Evolutionary conservation across 2,888 invertebrate genomes (phyloP).

Genomic region (Linnaemya vulpina): DNA sequence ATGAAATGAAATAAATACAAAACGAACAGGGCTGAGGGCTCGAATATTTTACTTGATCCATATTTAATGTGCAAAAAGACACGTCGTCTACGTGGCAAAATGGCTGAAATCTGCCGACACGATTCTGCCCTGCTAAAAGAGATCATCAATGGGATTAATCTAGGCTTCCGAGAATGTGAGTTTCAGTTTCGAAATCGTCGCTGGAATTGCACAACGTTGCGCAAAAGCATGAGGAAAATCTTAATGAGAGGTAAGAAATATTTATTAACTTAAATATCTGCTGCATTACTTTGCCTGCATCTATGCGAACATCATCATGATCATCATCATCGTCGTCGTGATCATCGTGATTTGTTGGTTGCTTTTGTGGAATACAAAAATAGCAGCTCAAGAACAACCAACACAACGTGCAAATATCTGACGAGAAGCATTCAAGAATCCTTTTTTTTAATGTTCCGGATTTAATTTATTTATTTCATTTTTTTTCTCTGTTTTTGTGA

Average conservation of each 20-base stretch:
- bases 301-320: neutral
- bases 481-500: slow-evolving; percentile 28
- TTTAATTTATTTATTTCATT: too few relatives aligned
- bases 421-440: slow-evolving; percentile 4
- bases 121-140: slow-evolving; percentile 91
- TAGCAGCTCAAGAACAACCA: neutral
- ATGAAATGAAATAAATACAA: neutral
- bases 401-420: slow-evolving; percentile 57
- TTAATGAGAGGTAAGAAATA: slow-evolving; percentile 89
- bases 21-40: slow-evolving; percentile 88
- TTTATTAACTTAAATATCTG: slow-evolving; percentile 38
- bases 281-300: slow-evolving; percentile 15
- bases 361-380: slow-evolving; percentile 9
- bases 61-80: slow-evolving; percentile 94
- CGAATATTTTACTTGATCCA: slow-evolving; percentile 94
- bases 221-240: slow-evolving; percentile 88
- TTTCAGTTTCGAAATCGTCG: slow-evolving; percentile 92
- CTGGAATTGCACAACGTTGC: slow-evolving; percentile 94
- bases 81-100: slow-evolving; percentile 89
- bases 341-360: slow-evolving; percentile 1
- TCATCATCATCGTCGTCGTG: slow-evolving; percentile 6
- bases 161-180: slow-evolving; percentile 93
- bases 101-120: slow-evolving; percentile 92
- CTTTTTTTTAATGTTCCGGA: too few relatives aligned
- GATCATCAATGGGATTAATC: slow-evolving; percentile 91